These are phyloP conservation scores for Rambutsinella grinnellia DNA, from an alignment of 2,888 invertebrate genomes.

Conservation along the genomic window DNA sequence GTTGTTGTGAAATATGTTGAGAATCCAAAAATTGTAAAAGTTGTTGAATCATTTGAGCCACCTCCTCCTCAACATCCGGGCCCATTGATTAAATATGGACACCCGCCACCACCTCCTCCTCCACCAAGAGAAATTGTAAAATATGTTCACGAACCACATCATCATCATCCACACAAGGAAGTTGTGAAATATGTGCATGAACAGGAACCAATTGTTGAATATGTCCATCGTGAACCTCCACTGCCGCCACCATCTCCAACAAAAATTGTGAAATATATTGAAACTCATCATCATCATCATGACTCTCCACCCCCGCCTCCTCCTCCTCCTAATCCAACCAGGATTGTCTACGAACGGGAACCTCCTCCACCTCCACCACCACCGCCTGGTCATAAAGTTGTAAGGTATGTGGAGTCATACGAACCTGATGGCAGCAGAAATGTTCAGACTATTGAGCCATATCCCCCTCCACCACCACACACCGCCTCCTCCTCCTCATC, in stretches of 20 bases:
- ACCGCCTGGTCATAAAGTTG: neutral
- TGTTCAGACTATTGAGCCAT: neutral
- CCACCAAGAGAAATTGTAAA: slow-evolving; percentile 15
- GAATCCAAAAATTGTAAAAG: slow-evolving; percentile 22
- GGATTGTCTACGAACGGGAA: slow-evolving; percentile 4
- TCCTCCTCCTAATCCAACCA: neutral
- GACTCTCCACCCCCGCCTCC: neutral
- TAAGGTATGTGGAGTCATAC: slow-evolving; percentile 4
- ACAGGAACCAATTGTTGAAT: too few relatives aligned
- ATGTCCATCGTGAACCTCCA: too few relatives aligned
- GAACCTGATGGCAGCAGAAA: slow-evolving; percentile 9
- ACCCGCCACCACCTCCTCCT: neutral
- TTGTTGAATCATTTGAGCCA: slow-evolving; percentile 16
- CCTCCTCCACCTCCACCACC: slow-evolving; percentile 10
- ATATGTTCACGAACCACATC: neutral
- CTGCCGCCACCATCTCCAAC: slow-evolving; percentile 6
- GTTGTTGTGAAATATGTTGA: slow-evolving; percentile 1
- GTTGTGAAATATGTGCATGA: slow-evolving; percentile 8
- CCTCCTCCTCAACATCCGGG: neutral
- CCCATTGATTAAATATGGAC: too few relatives aligned
- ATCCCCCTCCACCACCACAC: neutral
- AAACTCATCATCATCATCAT: slow-evolving; percentile 7
- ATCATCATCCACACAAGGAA: neutral
- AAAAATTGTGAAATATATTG: slow-evolving; percentile 21
- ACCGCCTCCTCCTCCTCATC: slow-evolving; percentile 1